phyloP scores from a whole-genome alignment of 2,888 invertebrate genomes.

The Trissoscelio sp. region DNA sequence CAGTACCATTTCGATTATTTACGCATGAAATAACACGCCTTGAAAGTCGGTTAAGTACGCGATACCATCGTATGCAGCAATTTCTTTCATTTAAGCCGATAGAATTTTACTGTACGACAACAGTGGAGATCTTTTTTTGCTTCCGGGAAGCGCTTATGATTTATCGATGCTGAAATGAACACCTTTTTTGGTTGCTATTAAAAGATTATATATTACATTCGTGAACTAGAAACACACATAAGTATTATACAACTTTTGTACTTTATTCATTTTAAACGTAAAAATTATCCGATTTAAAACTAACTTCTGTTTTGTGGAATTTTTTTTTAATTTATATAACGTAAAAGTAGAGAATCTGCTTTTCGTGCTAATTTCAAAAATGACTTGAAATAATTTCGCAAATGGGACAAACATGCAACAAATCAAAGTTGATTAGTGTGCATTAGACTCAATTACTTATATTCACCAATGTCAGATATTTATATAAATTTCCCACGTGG shows the following conservation, averaged over 20 bases:
- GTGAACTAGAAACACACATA: conserved; percentile 43
- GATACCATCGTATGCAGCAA: conserved; percentile 57
- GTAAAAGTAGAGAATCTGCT: background rate
- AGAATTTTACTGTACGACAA: conserved; percentile 27
- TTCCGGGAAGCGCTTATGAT: conserved; percentile 11
- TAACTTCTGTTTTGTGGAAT: background rate
- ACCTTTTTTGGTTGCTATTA: background rate
- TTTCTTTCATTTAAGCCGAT: conserved; percentile 26
- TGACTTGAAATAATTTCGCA: background rate
- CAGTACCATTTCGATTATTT: conserved; percentile 52
- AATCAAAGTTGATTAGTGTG: conserved; percentile 10
- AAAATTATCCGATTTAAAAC: background rate
- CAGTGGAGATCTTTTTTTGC: conserved; percentile 19
- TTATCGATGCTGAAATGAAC: conserved; percentile 4
- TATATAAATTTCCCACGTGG: conserved; percentile 25
- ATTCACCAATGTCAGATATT: conserved; percentile 39
- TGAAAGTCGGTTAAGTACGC: conserved; percentile 59
- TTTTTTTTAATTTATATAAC: too few species aligned
- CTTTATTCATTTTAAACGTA: conserved; percentile 13
- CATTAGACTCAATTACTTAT: conserved; percentile 1
- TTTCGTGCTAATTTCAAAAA: background rate
- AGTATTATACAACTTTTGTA: background rate
- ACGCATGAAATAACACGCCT: conserved; percentile 64
- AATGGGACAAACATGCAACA: conserved; percentile 1
- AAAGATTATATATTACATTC: conserved; percentile 8